Conservation (phyloP, 2,888 invertebrate species). For the Synergus laeviventris region DNA sequence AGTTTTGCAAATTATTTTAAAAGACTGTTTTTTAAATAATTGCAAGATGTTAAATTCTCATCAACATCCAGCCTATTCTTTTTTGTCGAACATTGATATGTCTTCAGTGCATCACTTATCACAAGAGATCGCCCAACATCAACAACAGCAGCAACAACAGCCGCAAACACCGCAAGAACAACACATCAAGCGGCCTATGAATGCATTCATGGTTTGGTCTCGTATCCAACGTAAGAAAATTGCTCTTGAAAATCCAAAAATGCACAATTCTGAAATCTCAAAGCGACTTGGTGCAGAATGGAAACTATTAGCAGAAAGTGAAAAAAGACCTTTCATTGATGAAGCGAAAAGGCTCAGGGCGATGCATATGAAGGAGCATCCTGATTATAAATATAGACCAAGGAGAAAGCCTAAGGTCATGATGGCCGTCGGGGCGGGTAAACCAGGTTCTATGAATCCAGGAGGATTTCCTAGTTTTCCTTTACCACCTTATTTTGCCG, state of each 20-base stretch:
- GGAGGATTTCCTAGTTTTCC: constrained; percentile 81
- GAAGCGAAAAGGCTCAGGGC: constrained; percentile 93
- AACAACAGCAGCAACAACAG: constrained; percentile 48
- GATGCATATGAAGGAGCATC: constrained; percentile 93
- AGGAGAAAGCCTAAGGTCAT: constrained; percentile 89
- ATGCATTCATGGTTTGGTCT: constrained; percentile 99
- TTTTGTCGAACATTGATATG: constrained; percentile 63
- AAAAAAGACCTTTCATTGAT: constrained; percentile 96
- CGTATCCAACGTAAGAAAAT: constrained; percentile 93
- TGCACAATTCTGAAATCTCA: constrained; percentile 94
- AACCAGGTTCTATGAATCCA: constrained; percentile 48
- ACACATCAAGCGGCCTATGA: constrained; percentile 98
- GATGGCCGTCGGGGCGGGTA: constrained; percentile 79
- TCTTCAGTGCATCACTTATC: constrained; percentile 57
- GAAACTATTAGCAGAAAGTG: constrained; percentile 91
- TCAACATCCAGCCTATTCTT: constrained; percentile 61
- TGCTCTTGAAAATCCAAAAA: constrained; percentile 95
- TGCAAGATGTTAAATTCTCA: constrained; percentile 62
- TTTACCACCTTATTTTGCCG: constrained; percentile 81
- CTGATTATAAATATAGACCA: constrained; percentile 93
- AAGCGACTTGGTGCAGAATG: constrained; percentile 95
- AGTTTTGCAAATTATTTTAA: no score
- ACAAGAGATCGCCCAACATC: constrained; percentile 53
- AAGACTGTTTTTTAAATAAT: no score
- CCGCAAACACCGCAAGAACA: constrained; percentile 78